Conservation (phyloP, 2,888 invertebrate species). For the Pycnomerus fuliginosus region DNA sequence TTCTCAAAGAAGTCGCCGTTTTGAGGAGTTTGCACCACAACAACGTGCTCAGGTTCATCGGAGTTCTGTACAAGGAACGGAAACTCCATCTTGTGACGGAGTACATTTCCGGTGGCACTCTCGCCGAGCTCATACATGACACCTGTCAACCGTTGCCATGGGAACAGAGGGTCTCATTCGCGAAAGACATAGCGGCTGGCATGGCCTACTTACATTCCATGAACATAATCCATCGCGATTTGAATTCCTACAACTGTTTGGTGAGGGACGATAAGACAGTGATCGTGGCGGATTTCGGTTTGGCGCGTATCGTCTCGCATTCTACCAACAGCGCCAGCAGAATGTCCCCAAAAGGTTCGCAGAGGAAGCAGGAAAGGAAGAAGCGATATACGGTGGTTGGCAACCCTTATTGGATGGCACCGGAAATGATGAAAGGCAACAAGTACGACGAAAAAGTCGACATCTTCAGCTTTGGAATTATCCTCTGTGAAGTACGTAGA, state of each 20-base stretch:
- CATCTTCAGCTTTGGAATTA: slow-evolving; percentile 93
- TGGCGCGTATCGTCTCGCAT: slow-evolving; percentile 75
- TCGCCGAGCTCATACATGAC: slow-evolving; percentile 83
- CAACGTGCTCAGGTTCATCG: slow-evolving; percentile 88
- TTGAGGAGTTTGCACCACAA: slow-evolving; percentile 84
- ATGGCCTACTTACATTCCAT: slow-evolving; percentile 93
- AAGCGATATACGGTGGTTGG: slow-evolving; percentile 95
- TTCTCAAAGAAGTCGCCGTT: slow-evolving; percentile 94
- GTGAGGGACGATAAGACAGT: slow-evolving; percentile 78
- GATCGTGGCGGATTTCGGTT: slow-evolving; percentile 93
- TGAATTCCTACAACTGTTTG: slow-evolving; percentile 94
- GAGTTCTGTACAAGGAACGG: slow-evolving; percentile 90
- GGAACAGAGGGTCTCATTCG: slow-evolving; percentile 79
- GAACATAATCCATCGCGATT: slow-evolving; percentile 92
- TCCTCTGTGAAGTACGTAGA: slow-evolving; percentile 80
- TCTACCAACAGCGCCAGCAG: slow-evolving; percentile 44
- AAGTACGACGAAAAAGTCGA: slow-evolving; percentile 96
- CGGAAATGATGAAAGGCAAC: slow-evolving; percentile 97
- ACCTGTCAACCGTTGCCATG: slow-evolving; percentile 68
- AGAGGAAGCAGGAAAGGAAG: slow-evolving; percentile 60
- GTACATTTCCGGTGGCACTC: slow-evolving; percentile 87
- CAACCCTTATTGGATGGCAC: slow-evolving; percentile 98
- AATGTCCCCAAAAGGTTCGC: slow-evolving; percentile 39
- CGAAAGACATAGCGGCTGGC: slow-evolving; percentile 89
- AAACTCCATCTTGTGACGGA: slow-evolving; percentile 90